Evolutionary conservation across 2,888 invertebrate species (phyloP).

Genomic region (Noctuana brunneofusca): DNA sequence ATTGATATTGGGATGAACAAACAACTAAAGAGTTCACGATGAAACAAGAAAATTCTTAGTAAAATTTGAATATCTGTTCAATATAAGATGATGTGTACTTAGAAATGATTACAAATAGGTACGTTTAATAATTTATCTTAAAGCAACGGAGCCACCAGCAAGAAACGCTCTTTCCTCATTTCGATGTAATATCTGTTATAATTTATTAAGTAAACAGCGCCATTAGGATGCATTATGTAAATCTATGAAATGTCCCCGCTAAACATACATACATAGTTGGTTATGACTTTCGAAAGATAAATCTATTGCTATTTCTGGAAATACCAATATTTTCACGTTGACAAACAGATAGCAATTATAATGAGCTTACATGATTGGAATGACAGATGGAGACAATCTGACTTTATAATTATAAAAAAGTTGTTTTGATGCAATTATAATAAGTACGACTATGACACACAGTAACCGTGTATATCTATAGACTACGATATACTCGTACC

Average conservation of each 20-base stretch:
- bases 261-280: conserved; percentile 3
- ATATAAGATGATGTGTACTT: no score
- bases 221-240: conserved; percentile 21
- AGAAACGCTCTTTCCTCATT: conserved; percentile 20
- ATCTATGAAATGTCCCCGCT: conserved; percentile 6
- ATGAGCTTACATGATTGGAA: background rate
- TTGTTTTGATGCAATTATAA: no score
- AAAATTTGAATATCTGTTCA: no score
- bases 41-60: no score
- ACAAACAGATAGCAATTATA: background rate
- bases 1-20: no score
- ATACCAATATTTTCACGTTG: background rate
- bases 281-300: conserved; percentile 14
- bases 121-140: background rate
- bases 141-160: background rate
- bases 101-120: no score
- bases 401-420: background rate
- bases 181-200: conserved; percentile 18
- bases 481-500: no score
- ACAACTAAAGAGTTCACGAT: no score
- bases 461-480: no score
- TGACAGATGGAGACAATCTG: background rate
- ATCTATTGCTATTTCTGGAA: background rate
- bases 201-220: conserved; percentile 19
- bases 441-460: no score